Base-by-base conservation (phyloP, 2,113 vertebrate species). In the Cheilinus undulatus region DNA sequence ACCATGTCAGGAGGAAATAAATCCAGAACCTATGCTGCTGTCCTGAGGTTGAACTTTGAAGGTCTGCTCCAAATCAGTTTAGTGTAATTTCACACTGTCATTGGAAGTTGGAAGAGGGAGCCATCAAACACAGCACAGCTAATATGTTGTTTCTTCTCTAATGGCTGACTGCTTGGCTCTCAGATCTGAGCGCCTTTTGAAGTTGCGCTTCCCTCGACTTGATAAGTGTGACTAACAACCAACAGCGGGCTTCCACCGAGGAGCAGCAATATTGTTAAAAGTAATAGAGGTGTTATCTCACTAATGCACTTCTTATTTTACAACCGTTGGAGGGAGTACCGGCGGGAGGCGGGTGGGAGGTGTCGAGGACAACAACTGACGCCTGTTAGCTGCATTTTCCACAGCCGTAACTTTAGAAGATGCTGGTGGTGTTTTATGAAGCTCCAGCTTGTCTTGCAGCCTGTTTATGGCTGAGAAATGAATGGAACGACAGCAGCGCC, bases 241-340 rank as follows among this genome's bases (percentile, higher is more conserved):
- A 63, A 43, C 70, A 75, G 68, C 14, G 26, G 30, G 65, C 74
- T 30, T 74, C 80, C 24, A 50, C 68, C 12, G 32, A 72, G 40
- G 70, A 84, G 73, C 54, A 26, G 76, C 69, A 64, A 79, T 79
- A 75, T 74, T 67, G 83, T 86, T 85, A 73, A 84, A 74, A 86
- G 85, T 85, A 87, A 83, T 80, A 82, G 87, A 86, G 79, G 82
- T 34, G 72, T 88, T 90, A 84, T 84, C 78, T 76, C 80, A 30
- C 69, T 88, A 80, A 89, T 88, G 82, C 69, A 23, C 76, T 78
- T 76, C 72, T 77, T 70, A 79, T 73, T 82, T 82, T 88, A 89
- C 73, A 58, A 73, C 51, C n/a, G 5, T 66, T 49, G 40, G 62
- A 57, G 20, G n/a, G 22, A 22, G 11, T 0, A 45, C 13, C 42